Conservation (phyloP, 2,113 vertebrate species). For the Lampris incognitus region DNA sequence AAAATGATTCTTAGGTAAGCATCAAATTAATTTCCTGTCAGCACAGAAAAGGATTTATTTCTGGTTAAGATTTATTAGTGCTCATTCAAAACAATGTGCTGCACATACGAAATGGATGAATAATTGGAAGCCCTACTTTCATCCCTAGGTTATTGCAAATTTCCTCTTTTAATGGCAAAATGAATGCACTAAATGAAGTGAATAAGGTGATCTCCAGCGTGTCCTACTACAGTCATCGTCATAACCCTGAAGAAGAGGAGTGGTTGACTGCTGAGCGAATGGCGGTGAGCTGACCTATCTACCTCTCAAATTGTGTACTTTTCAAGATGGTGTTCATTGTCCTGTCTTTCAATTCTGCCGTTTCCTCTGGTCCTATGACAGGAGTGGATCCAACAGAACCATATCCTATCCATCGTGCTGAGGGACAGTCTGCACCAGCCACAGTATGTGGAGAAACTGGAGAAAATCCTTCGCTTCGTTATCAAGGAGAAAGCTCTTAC, state of each 20-base stretch:
- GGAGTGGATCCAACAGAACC: conserved; percentile 99
- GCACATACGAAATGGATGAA: not conserved
- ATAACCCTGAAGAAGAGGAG: conserved; percentile 97
- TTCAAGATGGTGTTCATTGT: not conserved
- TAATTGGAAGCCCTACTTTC: conserved; percentile 11
- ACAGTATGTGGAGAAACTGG: conserved; percentile 99
- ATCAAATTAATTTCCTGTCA: not conserved
- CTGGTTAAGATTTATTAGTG: not conserved
- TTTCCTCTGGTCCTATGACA: conserved; percentile 58
- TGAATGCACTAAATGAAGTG: conserved; percentile 99
- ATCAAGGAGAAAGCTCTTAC: conserved; percentile 99
- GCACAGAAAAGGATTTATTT: not conserved
- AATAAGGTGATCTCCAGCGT: conserved; percentile 99
- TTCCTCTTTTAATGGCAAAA: conserved; percentile 99
- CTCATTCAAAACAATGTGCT: not conserved
- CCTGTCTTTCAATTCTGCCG: not conserved
- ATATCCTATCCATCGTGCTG: conserved; percentile 97
- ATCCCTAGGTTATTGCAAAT: conserved; percentile 96
- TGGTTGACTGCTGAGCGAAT: conserved; percentile 99
- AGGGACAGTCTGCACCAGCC: conserved; percentile 98
- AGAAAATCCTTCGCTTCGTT: conserved; percentile 99
- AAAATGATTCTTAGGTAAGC: conserved; percentile 99
- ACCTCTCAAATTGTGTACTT: not conserved
- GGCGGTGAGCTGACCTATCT: conserved; percentile 85
- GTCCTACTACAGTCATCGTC: conserved; percentile 98